These are phyloP conservation scores for Nomada ferruginata DNA, from an alignment of 2,888 invertebrate genomes.

Conservation along the genomic window DNA sequence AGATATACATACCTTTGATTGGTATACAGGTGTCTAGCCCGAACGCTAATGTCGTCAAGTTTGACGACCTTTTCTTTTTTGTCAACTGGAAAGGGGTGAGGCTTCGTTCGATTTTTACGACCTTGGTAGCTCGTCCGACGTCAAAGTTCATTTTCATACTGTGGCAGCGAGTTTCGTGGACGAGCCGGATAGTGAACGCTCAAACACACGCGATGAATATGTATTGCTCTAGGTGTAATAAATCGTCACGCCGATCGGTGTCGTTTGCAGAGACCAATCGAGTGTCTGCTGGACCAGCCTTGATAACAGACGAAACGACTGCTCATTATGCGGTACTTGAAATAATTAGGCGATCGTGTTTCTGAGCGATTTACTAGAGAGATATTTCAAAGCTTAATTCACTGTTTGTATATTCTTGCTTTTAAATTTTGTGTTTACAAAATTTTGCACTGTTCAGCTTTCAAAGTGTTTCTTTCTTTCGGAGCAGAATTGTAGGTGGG, in stretches of 20 bases:
- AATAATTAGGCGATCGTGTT: conserved; percentile 7
- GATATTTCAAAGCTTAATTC: not conserved
- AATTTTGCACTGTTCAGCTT: too few species aligned
- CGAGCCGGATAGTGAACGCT: conserved; percentile 15
- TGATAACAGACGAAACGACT: conserved; percentile 6
- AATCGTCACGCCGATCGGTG: conserved; percentile 22
- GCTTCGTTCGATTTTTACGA: conserved; percentile 55
- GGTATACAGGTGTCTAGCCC: conserved; percentile 4
- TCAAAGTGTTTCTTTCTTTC: too few species aligned
- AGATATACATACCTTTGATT: conserved; percentile 28
- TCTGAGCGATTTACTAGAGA: not conserved
- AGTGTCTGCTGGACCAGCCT: conserved; percentile 14
- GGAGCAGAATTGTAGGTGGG: too few species aligned
- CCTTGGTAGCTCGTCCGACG: conserved; percentile 33
- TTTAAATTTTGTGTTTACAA: too few species aligned
- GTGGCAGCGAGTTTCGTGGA: conserved; percentile 3
- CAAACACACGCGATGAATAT: conserved; percentile 39
- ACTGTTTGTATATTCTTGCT: not conserved
- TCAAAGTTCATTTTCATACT: conserved; percentile 18
- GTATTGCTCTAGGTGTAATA: conserved; percentile 37
- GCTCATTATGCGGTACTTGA: conserved; percentile 3
- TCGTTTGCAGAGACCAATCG: conserved; percentile 15
- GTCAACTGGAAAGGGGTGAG: conserved; percentile 9
- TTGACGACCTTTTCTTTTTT: conserved; percentile 59
- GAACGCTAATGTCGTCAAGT: conserved; percentile 39